Base-by-base conservation (phyloP, 35 echinoderm and acorn worm genomes). In the Lytechinus variegatus region DNA sequence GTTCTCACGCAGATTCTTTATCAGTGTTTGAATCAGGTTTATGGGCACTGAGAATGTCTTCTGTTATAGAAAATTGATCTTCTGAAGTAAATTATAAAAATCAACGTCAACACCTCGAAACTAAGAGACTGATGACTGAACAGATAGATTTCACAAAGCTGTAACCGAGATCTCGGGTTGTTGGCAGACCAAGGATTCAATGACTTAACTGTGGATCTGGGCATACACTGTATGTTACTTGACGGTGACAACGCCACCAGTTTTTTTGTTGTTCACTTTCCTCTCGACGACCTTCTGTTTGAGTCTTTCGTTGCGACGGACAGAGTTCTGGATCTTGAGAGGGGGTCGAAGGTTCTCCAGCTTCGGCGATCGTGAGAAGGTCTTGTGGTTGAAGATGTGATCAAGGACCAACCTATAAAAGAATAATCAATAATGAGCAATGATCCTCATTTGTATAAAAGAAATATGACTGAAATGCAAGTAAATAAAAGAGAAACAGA, bases 361-460 rank as follows among this genome's bases (percentile, higher is more conserved):
- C 92, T 99, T 99, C 24, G 98, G 98, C 8, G 98, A 99, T 58
- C 96, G 97, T 27, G 98, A 99, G 94, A 98, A 99, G 21, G 98
- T 97, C 54, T 95, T 87, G 54, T 95, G 33, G 95, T 98, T 99
- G 54, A 95, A 72, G 54, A 99, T 97, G 28, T 97, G 96, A 72
- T 99, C 98, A 14, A 98, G 52, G 5, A 99, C 96, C 56, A 97
- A 66, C 57, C 98, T 99, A 94, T 4, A 72, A n/a, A 8, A 52
- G 54, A 66, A 96, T 16, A 44, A 44, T 44, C 33, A 44, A 44
- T 44, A 44, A 44, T 44, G 2, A 44, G 2, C 33, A 44, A 44
- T 44, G 2, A 44, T 1, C 33, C 33, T 44, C 2, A 44, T 44
- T 44, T 44, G 33, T 44, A 44, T 44, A 44, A 44, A 44, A 44